Percentiles rank a stretch among this genome's conserved stretches.
These are phyloP conservation scores for Chrysolina americana DNA, from an alignment of 2,888 invertebrate species.

Conservation along the genomic window DNA sequence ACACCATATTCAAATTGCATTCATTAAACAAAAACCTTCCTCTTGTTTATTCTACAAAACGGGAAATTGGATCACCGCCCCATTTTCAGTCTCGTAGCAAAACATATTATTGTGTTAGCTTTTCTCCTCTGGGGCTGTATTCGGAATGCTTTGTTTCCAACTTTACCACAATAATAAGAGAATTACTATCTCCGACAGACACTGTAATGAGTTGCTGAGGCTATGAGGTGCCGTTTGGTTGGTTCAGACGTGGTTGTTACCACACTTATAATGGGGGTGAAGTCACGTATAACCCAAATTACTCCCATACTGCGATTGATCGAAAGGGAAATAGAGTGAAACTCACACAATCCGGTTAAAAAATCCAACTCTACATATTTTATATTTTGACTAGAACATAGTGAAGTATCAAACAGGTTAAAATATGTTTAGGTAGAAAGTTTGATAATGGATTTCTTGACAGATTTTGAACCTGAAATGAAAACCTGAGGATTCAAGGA, in stretches of 20 bases:
- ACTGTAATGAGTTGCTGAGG: conserved; percentile 7
- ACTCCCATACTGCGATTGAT: too few relatives aligned
- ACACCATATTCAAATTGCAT: conserved; percentile 2
- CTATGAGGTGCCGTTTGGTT: neutral
- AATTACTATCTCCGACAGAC: conserved; percentile 6
- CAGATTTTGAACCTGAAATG: too few relatives aligned
- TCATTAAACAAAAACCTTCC: conserved; percentile 15
- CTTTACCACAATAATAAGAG: conserved; percentile 5
- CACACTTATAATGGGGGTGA: neutral
- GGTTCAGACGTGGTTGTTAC: neutral
- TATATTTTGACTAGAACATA: too few relatives aligned
- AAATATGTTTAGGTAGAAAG: too few relatives aligned
- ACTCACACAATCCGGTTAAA: too few relatives aligned
- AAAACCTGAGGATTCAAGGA: too few relatives aligned
- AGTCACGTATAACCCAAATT: neutral
- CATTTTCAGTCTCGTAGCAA: conserved; percentile 5
- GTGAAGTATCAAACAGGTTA: too few relatives aligned
- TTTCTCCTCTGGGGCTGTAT: neutral
- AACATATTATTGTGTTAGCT: conserved; percentile 17
- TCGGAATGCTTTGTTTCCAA: conserved; percentile 10
- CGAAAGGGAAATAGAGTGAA: too few relatives aligned
- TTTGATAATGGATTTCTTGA: too few relatives aligned
- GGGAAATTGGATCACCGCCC: conserved; percentile 7
- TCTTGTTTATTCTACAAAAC: conserved; percentile 10
- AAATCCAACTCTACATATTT: too few relatives aligned